Evolutionary conservation across 2,113 vertebrate species (phyloP).

Genomic region (Varanus komodoensis): DNA sequence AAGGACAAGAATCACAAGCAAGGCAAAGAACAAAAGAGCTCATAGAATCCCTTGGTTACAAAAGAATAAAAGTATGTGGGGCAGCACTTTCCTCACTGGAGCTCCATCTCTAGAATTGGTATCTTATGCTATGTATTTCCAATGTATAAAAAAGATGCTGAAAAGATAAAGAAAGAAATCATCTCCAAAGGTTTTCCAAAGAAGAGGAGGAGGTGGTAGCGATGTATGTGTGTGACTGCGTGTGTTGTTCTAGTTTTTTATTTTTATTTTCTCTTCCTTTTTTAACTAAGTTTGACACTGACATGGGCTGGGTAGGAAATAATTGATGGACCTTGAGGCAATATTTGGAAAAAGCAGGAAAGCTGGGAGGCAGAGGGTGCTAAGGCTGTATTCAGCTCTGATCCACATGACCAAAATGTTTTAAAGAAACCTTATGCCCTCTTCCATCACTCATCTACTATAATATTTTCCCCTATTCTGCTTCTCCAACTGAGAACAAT

Average conservation of each 20-base stretch:
- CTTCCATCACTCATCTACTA: not conserved
- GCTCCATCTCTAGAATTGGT: rapidly evolving
- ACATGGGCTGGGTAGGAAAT: not conserved
- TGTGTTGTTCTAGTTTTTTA: not conserved
- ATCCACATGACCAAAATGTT: rapidly evolving
- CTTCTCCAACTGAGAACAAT: not conserved
- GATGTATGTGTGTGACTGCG: not conserved
- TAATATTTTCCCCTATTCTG: not conserved
- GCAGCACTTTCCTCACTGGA: not conserved
- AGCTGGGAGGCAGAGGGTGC: not conserved
- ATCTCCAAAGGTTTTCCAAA: not conserved
- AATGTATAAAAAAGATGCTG: not conserved
- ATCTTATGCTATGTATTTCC: not conserved
- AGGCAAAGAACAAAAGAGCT: not conserved
- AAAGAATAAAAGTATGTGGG: rapidly evolving
- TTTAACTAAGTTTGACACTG: not conserved
- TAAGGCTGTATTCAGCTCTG: not conserved
- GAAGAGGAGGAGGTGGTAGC: too few relatives aligned
- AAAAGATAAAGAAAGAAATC: not conserved
- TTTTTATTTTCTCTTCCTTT: not conserved
- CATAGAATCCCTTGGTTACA: not conserved
- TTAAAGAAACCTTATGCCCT: not conserved
- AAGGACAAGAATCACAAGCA: not conserved
- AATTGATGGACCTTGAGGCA: not conserved
- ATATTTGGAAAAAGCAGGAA: not conserved